These are phyloP conservation scores for Neodiprion virginianus DNA, from an alignment of 1,140 invertebrate species.

Conservation along the genomic window DNA sequence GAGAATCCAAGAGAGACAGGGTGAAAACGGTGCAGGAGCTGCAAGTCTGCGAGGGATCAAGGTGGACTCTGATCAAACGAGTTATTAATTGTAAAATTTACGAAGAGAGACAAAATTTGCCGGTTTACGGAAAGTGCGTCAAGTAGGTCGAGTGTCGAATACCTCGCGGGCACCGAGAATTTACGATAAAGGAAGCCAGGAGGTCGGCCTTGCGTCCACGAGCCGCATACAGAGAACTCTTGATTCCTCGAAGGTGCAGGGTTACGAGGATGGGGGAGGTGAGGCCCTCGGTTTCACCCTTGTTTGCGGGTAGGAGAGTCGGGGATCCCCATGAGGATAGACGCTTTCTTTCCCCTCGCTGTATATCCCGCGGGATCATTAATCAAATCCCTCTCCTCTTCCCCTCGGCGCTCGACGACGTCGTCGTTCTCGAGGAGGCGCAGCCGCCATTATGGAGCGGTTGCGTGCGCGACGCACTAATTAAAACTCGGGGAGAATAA, in stretches of 20 bases:
- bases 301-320: neutral
- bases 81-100: too few species aligned
- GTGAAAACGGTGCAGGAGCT: too few species aligned
- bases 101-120: too few species aligned
- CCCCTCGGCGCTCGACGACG: neutral
- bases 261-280: neutral
- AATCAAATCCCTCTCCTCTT: neutral
- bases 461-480: conserved; percentile 2
- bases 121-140: too few species aligned
- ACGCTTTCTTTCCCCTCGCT: neutral
- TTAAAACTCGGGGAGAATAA: neutral
- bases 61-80: too few species aligned
- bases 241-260: neutral
- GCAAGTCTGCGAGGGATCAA: too few species aligned
- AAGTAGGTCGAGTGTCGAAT: too few species aligned
- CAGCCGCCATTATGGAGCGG: conserved; percentile 2
- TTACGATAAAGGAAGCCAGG: too few species aligned
- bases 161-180: too few species aligned
- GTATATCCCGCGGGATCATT: conserved; percentile 3
- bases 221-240: too few species aligned
- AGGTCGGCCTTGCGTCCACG: too few species aligned
- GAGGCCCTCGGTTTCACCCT: neutral
- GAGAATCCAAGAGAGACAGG: too few species aligned
- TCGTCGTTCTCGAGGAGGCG: neutral
- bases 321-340: neutral